A percentile compares a stretch with the other conserved stretches of the same genome.
phyloP scores from a whole-genome alignment of 2,888 invertebrate genomes.

The Dione vanillae region DNA sequence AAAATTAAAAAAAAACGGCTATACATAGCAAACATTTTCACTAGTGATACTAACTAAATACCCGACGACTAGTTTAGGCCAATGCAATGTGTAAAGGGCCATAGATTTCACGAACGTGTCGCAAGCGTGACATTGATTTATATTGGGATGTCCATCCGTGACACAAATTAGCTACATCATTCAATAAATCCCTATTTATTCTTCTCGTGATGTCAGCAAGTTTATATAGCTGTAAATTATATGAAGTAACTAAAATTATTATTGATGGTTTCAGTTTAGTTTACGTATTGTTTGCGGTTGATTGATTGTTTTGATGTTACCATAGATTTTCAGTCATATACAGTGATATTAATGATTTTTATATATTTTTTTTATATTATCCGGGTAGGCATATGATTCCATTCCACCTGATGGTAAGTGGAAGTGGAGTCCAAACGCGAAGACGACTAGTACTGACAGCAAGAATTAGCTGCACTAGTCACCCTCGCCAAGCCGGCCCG shows the following conservation, averaged over 20 bases:
- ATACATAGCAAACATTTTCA: background rate
- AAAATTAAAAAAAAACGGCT: background rate
- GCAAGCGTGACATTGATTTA: constrained; percentile 46
- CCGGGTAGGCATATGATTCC: too few species aligned
- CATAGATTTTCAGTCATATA: background rate
- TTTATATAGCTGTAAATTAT: constrained; percentile 33
- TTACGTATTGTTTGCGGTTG: background rate
- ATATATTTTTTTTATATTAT: too few species aligned
- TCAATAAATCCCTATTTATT: constrained; percentile 43
- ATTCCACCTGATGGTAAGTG: too few species aligned
- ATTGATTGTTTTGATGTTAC: constrained; percentile 4
- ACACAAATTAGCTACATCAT: constrained; percentile 44
- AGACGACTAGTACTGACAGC: too few species aligned
- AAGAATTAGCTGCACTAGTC: too few species aligned
- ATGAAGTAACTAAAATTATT: constrained; percentile 28
- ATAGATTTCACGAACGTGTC: constrained; percentile 33
- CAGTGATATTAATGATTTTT: background rate
- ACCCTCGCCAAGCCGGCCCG: too few species aligned
- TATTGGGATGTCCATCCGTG: constrained; percentile 41
- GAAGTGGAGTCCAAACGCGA: too few species aligned
- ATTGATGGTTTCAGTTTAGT: constrained; percentile 19
- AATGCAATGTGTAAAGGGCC: constrained; percentile 14
- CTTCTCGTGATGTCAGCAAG: constrained; percentile 38
- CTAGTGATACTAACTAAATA: background rate
- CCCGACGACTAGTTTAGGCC: background rate